A percentile compares a stretch with the other conserved stretches of the same genome.
Conservation (phyloP, 2,113 vertebrate genomes). For the Nothocercus julius region DNA sequence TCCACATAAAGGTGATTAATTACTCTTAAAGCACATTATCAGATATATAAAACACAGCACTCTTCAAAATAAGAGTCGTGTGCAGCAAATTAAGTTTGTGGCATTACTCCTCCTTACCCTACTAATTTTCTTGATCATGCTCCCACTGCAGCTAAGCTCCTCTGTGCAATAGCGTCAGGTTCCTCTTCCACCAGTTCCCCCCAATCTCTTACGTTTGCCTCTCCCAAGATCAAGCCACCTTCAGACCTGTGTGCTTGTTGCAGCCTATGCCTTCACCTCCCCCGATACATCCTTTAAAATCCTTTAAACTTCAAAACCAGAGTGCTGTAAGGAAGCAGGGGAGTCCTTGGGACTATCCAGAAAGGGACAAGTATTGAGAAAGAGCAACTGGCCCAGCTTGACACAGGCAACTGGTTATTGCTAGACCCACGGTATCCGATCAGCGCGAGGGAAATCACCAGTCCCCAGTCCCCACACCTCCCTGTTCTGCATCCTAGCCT, state of each 20-base stretch:
- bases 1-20: not conserved
- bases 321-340: accelerated
- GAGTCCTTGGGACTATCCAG: not conserved
- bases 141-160: not conserved
- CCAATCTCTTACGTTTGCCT: not conserved
- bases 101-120: not conserved
- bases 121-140: not conserved
- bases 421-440: accelerated
- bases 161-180: not conserved
- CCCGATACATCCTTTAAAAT: not conserved
- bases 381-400: not conserved
- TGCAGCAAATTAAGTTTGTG: not conserved
- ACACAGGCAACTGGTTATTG: not conserved
- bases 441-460: accelerated
- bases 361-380: not conserved
- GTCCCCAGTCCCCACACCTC: not conserved
- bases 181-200: not conserved
- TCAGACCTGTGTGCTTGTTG: not conserved
- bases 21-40: not conserved
- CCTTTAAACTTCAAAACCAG: not conserved
- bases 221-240: not conserved
- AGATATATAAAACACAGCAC: not conserved
- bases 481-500: not conserved
- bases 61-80: not conserved
- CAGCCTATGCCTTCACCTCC: accelerated